Base-by-base conservation (phyloP, 1,140 invertebrate genomes). In the Temnothorax nylanderi region DNA sequence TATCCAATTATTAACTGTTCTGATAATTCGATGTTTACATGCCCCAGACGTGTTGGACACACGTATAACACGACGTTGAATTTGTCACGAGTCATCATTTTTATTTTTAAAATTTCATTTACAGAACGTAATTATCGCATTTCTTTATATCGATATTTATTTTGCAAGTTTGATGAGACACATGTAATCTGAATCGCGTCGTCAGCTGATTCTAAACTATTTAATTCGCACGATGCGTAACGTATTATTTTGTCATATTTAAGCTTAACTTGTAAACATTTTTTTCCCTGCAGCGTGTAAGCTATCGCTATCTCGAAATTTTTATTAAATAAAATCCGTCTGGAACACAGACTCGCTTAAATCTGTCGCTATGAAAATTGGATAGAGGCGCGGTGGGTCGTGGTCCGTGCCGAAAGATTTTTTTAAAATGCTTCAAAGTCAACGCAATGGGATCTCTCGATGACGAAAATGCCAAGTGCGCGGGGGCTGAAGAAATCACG, bases 401-500 rank as follows among this genome's bases (percentile, higher is more conserved):
- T 16, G 51, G 16, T 0, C 16, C 5, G 26, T 47, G 41, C 16
- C 37, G 8, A 7, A 80, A 51, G 7, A 11, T 60, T 37, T 74
- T 34, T 47, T 47, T 41, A 72, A 34, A 47, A 60, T 26, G 49
- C 78, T 26, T 74, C 80, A 69, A 44, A 69, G 16, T 54, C 34
- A n/a, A 34, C 18, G 8, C 26, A 41, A 44, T 18, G 47, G n/a
- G 8, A 21, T 75, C n/a, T 60, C 26, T 16, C 7, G 69, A 60
- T 84, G 58, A 84, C 80, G 69, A 47, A 21, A 62, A 84, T 56
- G 37, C 37, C 0, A 5, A 11, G 26, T 69, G 69, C n/a, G 54
- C 62, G 44, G 78, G 86, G 75, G 26, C 60, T 21, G 87, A 90
- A 89, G 82, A 89, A 89, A 85, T 89, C 84, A 86, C 49, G 90